These are phyloP conservation scores for Zapus hudsonius DNA, from an alignment of 2,113 vertebrate species.

Conservation along the genomic window DNA sequence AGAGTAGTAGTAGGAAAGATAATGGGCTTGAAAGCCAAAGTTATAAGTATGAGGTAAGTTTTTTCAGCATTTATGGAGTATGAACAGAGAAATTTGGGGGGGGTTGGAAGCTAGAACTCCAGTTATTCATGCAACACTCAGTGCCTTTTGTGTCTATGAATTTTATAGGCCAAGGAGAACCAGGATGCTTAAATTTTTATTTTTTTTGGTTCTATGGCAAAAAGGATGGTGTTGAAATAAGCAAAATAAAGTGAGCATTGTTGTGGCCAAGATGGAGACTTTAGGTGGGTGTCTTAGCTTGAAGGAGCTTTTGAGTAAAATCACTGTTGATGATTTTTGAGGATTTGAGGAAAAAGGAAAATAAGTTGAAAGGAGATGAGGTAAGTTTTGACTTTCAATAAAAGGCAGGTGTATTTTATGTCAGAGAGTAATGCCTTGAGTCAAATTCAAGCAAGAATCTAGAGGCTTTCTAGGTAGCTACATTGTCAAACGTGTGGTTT, in stretches of 20 bases:
- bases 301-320: background rate
- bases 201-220: slow-evolving; percentile 7
- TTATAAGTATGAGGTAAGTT: background rate
- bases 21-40: background rate
- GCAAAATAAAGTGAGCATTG: background rate
- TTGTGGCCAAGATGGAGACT: background rate
- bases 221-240: background rate
- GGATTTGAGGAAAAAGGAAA: background rate
- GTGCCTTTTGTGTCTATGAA: background rate
- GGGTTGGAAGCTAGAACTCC: background rate
- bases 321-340: background rate
- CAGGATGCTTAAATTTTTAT: background rate
- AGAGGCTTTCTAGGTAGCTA: background rate
- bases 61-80: background rate
- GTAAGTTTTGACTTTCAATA: background rate
- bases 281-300: background rate
- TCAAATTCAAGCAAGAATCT: background rate
- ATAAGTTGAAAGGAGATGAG: background rate
- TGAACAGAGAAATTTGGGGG: background rate
- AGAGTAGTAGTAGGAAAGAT: background rate
- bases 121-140: background rate
- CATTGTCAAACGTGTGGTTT: background rate
- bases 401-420: background rate
- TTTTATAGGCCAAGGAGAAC: background rate
- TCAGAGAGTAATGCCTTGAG: background rate